A percentile compares a stretch with the other conserved stretches of the same genome.
These are phyloP conservation scores for Nipponacmea schrenckii DNA, from an alignment of 2,888 invertebrate species.

Conservation along the genomic window DNA sequence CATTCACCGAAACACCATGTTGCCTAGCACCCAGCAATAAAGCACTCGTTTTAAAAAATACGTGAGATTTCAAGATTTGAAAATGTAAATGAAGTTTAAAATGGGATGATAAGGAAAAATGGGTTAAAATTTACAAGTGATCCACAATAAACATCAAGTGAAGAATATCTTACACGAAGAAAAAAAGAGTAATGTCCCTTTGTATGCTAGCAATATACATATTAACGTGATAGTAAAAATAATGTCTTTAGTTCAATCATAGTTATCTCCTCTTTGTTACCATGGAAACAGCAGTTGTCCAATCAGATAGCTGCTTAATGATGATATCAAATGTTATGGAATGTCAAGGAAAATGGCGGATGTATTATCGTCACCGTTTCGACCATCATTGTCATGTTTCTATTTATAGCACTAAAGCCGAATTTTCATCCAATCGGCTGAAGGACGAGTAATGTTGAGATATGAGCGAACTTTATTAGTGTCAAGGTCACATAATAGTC, in stretches of 20 bases:
- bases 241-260: background rate
- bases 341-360: background rate
- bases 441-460: constrained; percentile 1
- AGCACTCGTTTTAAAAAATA: too few species aligned
- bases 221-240: constrained; percentile 4
- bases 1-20: too few species aligned
- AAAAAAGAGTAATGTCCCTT: too few species aligned
- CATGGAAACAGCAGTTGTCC: background rate
- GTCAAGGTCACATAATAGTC: background rate
- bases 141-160: too few species aligned
- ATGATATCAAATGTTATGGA: constrained; percentile 6
- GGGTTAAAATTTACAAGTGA: too few species aligned
- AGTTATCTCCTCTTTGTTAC: constrained; percentile 1
- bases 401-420: background rate
- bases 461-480: background rate
- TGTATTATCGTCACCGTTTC: background rate
- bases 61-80: too few species aligned
- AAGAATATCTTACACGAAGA: too few species aligned
- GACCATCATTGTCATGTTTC: background rate
- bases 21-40: too few species aligned
- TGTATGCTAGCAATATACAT: background rate
- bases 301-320: background rate
- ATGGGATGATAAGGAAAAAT: too few species aligned
- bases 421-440: background rate
- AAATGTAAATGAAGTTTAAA: too few species aligned